Percentiles rank a stretch among this genome's conserved stretches.
Conservation (phyloP, 64 coral and sea anemone species). For the Anthopleura sola region DNA sequence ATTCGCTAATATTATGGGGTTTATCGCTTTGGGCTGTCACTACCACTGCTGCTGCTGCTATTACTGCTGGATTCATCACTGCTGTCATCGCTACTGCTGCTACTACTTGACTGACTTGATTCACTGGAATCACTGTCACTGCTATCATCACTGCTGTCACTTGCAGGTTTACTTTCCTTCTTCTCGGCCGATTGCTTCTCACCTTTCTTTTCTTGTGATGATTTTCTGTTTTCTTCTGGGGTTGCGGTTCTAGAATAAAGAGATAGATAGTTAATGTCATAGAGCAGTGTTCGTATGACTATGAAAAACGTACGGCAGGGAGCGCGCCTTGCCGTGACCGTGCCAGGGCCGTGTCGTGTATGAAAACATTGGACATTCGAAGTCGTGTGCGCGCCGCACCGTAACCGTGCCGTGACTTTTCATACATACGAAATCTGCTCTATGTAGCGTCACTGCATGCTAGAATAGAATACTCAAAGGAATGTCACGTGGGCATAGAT, state of each 20-base stretch:
- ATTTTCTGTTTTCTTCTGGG: background rate
- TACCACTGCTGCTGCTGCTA: constrained; percentile 5
- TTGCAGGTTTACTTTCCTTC: background rate
- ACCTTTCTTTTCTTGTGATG: background rate
- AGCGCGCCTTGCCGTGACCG: too few relatives aligned
- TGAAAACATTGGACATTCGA: too few relatives aligned
- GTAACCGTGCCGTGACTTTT: too few relatives aligned
- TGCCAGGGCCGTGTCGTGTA: too few relatives aligned
- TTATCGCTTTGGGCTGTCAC: constrained; percentile 16
- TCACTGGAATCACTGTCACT: constrained; percentile 15
- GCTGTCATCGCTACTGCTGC: background rate
- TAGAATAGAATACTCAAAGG: too few relatives aligned
- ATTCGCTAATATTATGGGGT: background rate
- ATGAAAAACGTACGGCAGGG: too few relatives aligned
- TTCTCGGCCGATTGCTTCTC: background rate
- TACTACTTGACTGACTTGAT: background rate
- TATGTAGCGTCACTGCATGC: too few relatives aligned
- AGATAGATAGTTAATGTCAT: too few relatives aligned
- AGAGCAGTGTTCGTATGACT: too few relatives aligned
- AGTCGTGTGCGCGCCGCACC: too few relatives aligned
- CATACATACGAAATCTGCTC: too few relatives aligned
- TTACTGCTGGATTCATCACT: constrained; percentile 7
- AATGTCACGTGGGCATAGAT: too few relatives aligned
- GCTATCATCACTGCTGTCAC: constrained; percentile 2
- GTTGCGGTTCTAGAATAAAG: background rate